These are phyloP conservation scores for Drosophila niveifrons DNA, from an alignment of 2,888 invertebrate genomes.

Conservation along the genomic window DNA sequence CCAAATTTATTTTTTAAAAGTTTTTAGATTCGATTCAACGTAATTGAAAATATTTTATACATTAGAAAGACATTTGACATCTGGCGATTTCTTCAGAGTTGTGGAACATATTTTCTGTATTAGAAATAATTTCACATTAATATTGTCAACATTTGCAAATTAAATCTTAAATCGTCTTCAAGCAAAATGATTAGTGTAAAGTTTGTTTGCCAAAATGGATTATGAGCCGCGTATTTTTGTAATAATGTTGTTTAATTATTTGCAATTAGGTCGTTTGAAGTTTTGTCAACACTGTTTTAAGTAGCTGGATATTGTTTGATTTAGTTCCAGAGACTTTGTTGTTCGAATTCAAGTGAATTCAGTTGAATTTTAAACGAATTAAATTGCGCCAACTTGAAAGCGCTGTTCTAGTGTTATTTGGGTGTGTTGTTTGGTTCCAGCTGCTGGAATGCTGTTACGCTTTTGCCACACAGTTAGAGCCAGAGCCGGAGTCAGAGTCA, in stretches of 20 bases:
- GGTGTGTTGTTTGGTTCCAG: slow-evolving; percentile 46
- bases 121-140: too few species aligned
- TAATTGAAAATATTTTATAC: too few species aligned
- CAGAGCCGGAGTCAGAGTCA: too few species aligned
- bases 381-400: background rate
- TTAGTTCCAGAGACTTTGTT: background rate
- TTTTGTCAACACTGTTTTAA: slow-evolving; percentile 9
- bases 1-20: too few species aligned
- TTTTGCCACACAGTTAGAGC: background rate
- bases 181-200: too few species aligned
- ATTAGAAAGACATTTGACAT: too few species aligned
- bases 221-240: background rate
- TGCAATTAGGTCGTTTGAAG: background rate
- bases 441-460: slow-evolving; percentile 28
- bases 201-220: background rate
- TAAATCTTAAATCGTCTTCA: too few species aligned
- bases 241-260: background rate
- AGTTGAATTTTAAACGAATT: slow-evolving; percentile 1
- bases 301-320: background rate
- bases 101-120: too few species aligned
- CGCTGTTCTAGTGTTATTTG: slow-evolving; percentile 30
- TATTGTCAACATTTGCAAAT: too few species aligned
- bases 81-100: too few species aligned
- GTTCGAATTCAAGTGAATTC: slow-evolving; percentile 30
- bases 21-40: too few species aligned